Base-by-base conservation (phyloP, 2,888 invertebrate genomes). In the Steinernema hermaphroditum region DNA sequence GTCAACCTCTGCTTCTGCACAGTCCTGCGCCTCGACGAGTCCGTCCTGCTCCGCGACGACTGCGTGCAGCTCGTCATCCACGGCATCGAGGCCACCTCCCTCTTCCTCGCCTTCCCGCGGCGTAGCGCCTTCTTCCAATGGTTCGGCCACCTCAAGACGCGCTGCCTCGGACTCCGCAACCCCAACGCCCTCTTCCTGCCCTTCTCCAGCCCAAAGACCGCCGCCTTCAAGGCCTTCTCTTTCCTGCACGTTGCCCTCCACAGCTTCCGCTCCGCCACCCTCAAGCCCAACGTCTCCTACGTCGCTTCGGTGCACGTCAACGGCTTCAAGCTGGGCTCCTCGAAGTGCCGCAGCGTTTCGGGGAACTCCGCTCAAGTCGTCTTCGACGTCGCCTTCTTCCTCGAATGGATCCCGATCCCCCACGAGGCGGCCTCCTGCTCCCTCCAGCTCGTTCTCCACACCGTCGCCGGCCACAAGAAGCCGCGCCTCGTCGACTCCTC, bases 51-150 rank as follows among this genome's bases (percentile, higher is more conserved):
- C 16, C 9, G 62, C 16, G 62, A 62, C 62, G 62, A 62, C 34
- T 62, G 62, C 62, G 62, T 62, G 16, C 62, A 62, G 27, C 62
- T 62, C 62, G 62, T 62, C 32, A 32, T 62, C 62, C 62, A 62
- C 62, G 62, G 62, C 27, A 62, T 62, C 62, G 62, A 62, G 27
- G 27, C 62, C 14, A 62, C 16, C 34, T 29, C 62, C 32, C 27
- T 62, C 34, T 62, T 27, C n/a, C 62, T 62, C 32, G 62, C 62
- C 8, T 62, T 62, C 62, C 22, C 62, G 12, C 62, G 62, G 2
- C 62, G 62, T 6, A 62, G 62, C 62, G 62, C 62, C 32, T 62
- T 62, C 32, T 62, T 62, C 62, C 62, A 62, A 16, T 62, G 62
- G 62, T 62, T 62, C 62, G 27, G 62, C n/a, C 62, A 62, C n/a